Percentiles rank a stretch among this genome's conserved stretches.
These are phyloP conservation scores for Apodemia duryi DNA, from an alignment of 2,888 invertebrate species.

Conservation along the genomic window DNA sequence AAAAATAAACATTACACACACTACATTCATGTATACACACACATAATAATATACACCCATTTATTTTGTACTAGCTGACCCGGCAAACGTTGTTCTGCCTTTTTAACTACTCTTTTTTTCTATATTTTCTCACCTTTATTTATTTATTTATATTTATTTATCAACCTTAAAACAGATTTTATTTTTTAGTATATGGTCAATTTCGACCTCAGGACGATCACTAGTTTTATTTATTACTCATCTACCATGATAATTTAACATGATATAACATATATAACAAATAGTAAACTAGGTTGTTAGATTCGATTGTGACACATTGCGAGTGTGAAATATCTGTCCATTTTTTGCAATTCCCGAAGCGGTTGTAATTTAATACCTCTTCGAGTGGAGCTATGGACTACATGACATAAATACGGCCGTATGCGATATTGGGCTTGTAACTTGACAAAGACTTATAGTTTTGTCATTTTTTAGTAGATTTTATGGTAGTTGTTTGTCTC, in stretches of 20 bases:
- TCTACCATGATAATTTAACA: neutral
- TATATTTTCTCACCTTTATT: too few relatives aligned
- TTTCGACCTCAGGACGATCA: too few relatives aligned
- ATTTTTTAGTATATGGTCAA: too few relatives aligned
- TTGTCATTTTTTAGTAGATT: neutral
- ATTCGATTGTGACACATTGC: conserved; percentile 23
- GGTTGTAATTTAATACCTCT: conserved; percentile 22
- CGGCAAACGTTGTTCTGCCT: too few relatives aligned
- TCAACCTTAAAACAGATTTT: too few relatives aligned
- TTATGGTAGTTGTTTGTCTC: neutral
- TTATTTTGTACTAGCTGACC: too few relatives aligned
- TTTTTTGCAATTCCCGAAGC: conserved; percentile 22
- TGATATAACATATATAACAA: too few relatives aligned
- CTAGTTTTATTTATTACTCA: neutral
- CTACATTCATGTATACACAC: too few relatives aligned
- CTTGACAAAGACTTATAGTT: conserved; percentile 11
- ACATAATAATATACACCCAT: too few relatives aligned
- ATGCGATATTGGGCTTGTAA: conserved; percentile 10
- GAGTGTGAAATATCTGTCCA: conserved; percentile 23
- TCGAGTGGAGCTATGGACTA: neutral
- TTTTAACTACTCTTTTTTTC: too few relatives aligned
- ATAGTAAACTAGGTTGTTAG: conserved; percentile 21
- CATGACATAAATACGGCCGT: conserved; percentile 13
- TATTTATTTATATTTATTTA: too few relatives aligned
- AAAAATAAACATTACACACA: too few relatives aligned